phyloP scores from a whole-genome alignment of 2,888 invertebrate genomes.

The Ommatoiulus sabulosus region DNA sequence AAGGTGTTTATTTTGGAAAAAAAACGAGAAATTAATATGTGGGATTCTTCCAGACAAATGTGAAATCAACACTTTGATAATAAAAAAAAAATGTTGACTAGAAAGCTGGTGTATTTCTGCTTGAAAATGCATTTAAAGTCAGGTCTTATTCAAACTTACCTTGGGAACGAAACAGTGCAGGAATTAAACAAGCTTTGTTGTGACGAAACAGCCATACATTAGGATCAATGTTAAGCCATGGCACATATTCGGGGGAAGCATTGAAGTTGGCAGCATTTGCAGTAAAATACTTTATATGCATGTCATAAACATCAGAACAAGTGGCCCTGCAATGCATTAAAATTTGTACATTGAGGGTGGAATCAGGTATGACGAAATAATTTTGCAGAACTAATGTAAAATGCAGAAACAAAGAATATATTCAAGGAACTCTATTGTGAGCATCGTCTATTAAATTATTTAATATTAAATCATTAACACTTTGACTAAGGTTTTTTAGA shows the following conservation, averaged over 20 bases:
- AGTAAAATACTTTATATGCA: background rate
- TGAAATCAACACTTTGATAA: no score
- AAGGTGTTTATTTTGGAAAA: no score
- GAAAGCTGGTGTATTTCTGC: background rate
- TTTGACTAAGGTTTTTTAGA: no score
- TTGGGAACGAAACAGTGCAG: background rate
- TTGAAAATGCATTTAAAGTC: background rate
- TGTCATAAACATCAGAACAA: background rate
- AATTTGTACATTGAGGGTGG: background rate
- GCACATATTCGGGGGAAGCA: background rate
- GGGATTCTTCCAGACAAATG: no score
- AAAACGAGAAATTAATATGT: no score
- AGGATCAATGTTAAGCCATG: background rate
- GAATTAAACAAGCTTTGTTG: background rate
- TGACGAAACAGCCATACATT: background rate
- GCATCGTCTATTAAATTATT: no score
- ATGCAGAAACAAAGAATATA: no score
- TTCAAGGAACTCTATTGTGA: no score
- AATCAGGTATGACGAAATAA: no score
- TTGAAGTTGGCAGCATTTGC: background rate
- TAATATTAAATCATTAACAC: no score
- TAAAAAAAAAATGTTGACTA: no score
- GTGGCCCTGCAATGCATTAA: background rate
- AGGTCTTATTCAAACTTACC: background rate
- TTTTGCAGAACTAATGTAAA: no score